These are phyloP conservation scores for Protaetia brevitarsis DNA, from an alignment of 1,140 invertebrate species.

Conservation along the genomic window DNA sequence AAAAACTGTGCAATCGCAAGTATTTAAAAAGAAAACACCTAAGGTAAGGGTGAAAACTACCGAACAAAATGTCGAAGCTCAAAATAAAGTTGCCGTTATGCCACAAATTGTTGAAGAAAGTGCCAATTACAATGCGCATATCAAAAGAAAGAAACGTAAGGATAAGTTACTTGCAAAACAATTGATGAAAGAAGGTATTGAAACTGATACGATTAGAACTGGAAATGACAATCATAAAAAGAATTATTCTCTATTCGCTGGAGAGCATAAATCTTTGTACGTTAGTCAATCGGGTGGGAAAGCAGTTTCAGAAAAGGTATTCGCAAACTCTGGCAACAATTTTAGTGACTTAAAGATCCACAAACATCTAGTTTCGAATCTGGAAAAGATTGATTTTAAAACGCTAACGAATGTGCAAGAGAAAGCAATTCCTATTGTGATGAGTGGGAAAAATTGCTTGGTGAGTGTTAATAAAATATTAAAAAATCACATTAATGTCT, in stretches of 20 bases:
- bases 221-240: slow-evolving; percentile 22
- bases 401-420: slow-evolving; percentile 83
- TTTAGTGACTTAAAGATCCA: slow-evolving; percentile 71
- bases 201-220: slow-evolving; percentile 3
- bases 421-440: slow-evolving; percentile 74
- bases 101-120: neutral
- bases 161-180: slow-evolving; percentile 37
- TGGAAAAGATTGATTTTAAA: slow-evolving; percentile 71
- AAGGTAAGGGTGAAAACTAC: neutral
- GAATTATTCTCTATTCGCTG: slow-evolving; percentile 41
- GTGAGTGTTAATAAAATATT: slow-evolving; percentile 55
- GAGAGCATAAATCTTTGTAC: slow-evolving; percentile 40
- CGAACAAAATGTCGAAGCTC: neutral
- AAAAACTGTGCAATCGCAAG: neutral
- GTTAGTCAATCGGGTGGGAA: slow-evolving; percentile 48
- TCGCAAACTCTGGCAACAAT: slow-evolving; percentile 56
- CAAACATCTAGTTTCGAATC: slow-evolving; percentile 70
- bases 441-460: slow-evolving; percentile 75
- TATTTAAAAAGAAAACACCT: neutral
- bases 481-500: neutral
- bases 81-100: neutral
- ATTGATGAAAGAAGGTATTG: slow-evolving; percentile 14
- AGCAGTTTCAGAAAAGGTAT: slow-evolving; percentile 70
- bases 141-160: slow-evolving; percentile 43
- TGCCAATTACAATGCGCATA: slow-evolving; percentile 18